A percentile compares a stretch with the other conserved stretches of the same genome.
Conservation (phyloP, 1,140 invertebrate genomes). For the Pomacea maculata region DNA sequence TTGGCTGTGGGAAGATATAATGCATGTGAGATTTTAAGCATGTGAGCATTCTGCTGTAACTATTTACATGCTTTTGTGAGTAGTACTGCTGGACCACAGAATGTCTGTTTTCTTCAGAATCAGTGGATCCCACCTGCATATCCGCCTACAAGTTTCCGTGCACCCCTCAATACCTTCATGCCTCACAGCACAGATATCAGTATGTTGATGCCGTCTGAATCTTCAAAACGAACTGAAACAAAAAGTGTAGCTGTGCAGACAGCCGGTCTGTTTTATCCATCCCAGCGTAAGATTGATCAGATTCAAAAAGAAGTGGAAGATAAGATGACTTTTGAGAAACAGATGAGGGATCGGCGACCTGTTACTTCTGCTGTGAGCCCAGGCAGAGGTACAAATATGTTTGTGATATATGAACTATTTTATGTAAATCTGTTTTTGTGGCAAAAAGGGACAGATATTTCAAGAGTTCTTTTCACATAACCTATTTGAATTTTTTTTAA, state of each 20-base stretch:
- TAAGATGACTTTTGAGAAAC: slow-evolving; percentile 56
- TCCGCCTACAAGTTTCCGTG: slow-evolving; percentile 4
- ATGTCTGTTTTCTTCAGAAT: slow-evolving; percentile 15
- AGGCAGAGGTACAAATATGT: slow-evolving; percentile 57
- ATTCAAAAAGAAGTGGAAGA: slow-evolving; percentile 57
- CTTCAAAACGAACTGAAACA: slow-evolving; percentile 19
- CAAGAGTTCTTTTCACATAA: neutral
- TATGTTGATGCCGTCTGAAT: neutral
- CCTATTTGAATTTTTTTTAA: neutral
- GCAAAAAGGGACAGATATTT: neutral
- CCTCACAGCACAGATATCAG: slow-evolving; percentile 25
- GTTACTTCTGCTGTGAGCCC: slow-evolving; percentile 63
- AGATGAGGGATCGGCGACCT: slow-evolving; percentile 60
- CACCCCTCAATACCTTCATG: slow-evolving; percentile 4
- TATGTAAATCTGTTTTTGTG: neutral
- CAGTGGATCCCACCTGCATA: slow-evolving; percentile 26
- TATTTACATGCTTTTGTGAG: neutral
- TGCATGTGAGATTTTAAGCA: no score
- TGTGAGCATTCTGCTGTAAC: no score
- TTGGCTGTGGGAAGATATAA: no score
- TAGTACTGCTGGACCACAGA: neutral
- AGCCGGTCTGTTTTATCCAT: slow-evolving; percentile 65
- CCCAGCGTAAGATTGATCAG: slow-evolving; percentile 55
- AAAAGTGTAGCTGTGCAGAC: slow-evolving; percentile 59
- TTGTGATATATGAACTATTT: neutral